These are phyloP conservation scores for Lagorchestes hirsutus DNA, from an alignment of 2,797 vertebrate genomes.

Conservation along the genomic window DNA sequence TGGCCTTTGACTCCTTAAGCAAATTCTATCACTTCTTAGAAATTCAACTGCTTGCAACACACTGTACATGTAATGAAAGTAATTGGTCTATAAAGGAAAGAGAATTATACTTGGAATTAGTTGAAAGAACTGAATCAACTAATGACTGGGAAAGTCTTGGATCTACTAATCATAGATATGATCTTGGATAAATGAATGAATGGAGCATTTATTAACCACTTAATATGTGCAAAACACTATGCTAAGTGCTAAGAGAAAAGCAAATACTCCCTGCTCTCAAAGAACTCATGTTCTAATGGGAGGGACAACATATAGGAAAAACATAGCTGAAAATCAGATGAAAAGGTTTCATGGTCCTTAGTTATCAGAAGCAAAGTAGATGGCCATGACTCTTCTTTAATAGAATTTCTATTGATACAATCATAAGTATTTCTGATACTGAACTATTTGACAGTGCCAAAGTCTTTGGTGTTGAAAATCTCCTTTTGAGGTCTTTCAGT, in stretches of 20 bases:
- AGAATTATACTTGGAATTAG: background rate
- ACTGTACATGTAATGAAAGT: background rate
- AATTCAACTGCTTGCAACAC: conserved; percentile 5
- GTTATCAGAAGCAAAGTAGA: background rate
- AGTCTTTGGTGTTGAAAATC: background rate
- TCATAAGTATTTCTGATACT: background rate
- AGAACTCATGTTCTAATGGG: background rate
- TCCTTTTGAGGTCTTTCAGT: background rate
- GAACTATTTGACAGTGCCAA: background rate
- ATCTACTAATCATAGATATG: background rate
- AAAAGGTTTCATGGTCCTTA: background rate
- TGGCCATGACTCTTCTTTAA: background rate
- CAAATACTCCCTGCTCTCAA: background rate
- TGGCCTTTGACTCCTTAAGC: conserved; percentile 44
- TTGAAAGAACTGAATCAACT: background rate
- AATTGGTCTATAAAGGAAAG: background rate
- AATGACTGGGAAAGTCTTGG: background rate
- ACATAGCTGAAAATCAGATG: background rate
- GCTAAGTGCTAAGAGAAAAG: background rate
- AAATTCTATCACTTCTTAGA: conserved; percentile 62
- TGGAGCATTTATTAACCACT: background rate
- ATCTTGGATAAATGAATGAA: background rate
- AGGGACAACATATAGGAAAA: background rate
- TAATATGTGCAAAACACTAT: background rate
- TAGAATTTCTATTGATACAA: background rate